Conservation (phyloP, 2,888 invertebrate genomes). For the Xylota sylvarum region DNA sequence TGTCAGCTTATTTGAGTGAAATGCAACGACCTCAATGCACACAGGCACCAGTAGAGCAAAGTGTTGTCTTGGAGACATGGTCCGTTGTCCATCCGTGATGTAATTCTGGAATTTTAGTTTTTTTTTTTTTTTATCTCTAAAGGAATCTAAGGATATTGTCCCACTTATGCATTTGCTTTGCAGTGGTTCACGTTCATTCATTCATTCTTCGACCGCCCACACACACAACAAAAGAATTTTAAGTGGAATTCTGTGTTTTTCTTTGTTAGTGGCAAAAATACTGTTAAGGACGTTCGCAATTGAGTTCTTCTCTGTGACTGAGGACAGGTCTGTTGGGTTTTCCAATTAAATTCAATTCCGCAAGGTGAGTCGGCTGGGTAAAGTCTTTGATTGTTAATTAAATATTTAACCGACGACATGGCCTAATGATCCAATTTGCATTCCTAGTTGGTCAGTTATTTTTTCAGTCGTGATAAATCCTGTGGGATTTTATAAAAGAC, state of each 20-base stretch:
- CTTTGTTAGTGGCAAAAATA: conserved; percentile 33
- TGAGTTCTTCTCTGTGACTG: conserved; percentile 36
- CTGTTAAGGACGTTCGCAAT: conserved; percentile 46
- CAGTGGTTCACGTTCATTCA: conserved; percentile 36
- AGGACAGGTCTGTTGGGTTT: conserved; percentile 41
- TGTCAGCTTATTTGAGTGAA: conserved; percentile 32
- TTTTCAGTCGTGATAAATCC: background rate
- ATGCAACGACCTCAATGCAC: conserved; percentile 58
- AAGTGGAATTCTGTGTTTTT: conserved; percentile 65
- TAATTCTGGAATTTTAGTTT: conserved; percentile 45
- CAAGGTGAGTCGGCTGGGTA: conserved; percentile 48
- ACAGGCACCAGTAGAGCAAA: conserved; percentile 27
- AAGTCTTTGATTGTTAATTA: conserved; percentile 67
- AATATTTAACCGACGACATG: conserved; percentile 54
- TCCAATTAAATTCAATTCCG: conserved; percentile 69
- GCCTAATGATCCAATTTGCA: conserved; percentile 69
- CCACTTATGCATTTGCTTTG: conserved; percentile 53
- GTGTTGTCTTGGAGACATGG: conserved; percentile 45
- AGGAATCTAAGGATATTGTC: conserved; percentile 56
- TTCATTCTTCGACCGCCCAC: conserved; percentile 24
- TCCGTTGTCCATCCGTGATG: conserved; percentile 52
- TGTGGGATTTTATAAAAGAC: background rate
- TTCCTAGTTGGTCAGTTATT: conserved; percentile 53
- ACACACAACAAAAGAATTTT: conserved; percentile 9
- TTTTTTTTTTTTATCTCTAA: conserved; percentile 24